These are phyloP conservation scores for Drosophila pseudoananassae DNA, from an alignment of 1,140 invertebrate species.

Conservation along the genomic window DNA sequence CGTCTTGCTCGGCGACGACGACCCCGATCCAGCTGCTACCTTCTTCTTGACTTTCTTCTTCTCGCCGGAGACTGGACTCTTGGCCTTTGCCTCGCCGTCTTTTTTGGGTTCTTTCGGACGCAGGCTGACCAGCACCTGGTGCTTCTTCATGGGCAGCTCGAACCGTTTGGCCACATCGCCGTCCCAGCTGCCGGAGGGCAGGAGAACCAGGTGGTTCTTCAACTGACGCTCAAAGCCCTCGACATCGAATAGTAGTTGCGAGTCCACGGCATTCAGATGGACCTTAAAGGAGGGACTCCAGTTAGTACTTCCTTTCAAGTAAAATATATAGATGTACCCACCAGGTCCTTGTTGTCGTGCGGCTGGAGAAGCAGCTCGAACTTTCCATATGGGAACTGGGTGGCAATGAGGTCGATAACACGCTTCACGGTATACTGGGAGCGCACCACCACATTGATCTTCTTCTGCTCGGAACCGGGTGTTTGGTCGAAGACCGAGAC, in stretches of 20 bases:
- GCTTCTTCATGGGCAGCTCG: conserved; percentile 60
- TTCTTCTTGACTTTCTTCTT: conserved; percentile 55
- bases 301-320: not conserved
- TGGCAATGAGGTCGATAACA: conserved; percentile 85
- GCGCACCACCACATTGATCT: conserved; percentile 84
- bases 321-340: conserved; percentile 16
- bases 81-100: conserved; percentile 47
- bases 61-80: conserved; percentile 45
- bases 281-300: conserved; percentile 36
- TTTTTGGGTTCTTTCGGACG: conserved; percentile 31
- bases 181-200: conserved; percentile 69
- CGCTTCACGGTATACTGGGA: conserved; percentile 84
- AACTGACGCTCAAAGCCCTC: conserved; percentile 62
- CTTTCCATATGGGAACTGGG: conserved; percentile 85
- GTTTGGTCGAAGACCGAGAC: conserved; percentile 86
- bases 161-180: conserved; percentile 69
- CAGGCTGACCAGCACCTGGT: conserved; percentile 28
- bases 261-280: conserved; percentile 63
- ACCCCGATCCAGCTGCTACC: conserved; percentile 8
- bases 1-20: conserved; percentile 31
- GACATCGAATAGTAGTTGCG: conserved; percentile 61
- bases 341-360: conserved; percentile 64
- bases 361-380: conserved; percentile 85
- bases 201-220: conserved; percentile 71
- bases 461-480: conserved; percentile 81